phyloP scores from a whole-genome alignment of 1,140 invertebrate species.

The Zaprionus inermis region DNA sequence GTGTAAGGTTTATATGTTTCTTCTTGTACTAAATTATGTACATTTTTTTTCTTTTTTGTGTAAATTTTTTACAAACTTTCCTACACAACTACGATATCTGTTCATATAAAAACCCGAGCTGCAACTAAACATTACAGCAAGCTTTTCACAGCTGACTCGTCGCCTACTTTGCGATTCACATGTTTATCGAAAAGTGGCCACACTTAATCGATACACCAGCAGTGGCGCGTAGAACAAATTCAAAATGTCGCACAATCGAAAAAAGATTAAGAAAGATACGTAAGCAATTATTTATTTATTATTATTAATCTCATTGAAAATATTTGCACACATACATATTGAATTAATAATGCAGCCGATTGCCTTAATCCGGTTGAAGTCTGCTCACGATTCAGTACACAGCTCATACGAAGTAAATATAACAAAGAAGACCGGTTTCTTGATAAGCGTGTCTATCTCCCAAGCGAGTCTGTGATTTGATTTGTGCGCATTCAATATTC shows the following conservation, averaged over 20 bases:
- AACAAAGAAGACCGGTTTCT: slow-evolving; percentile 64
- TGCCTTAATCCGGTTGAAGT: neutral
- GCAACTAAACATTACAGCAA: slow-evolving; percentile 41
- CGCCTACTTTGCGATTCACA: slow-evolving; percentile 35
- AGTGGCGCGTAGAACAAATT: neutral
- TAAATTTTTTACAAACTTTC: slow-evolving; percentile 66
- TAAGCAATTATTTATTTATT: neutral
- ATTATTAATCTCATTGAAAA: neutral
- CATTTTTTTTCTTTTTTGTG: slow-evolving; percentile 65
- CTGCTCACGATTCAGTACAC: neutral
- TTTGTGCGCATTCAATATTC: slow-evolving; percentile 47
- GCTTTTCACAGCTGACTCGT: slow-evolving; percentile 45
- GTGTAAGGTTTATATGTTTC: slow-evolving; percentile 41
- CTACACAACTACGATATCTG: slow-evolving; percentile 59
- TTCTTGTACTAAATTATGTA: slow-evolving; percentile 55
- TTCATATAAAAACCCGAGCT: slow-evolving; percentile 56
- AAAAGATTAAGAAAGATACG: neutral
- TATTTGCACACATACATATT: neutral
- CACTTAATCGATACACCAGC: slow-evolving; percentile 5
- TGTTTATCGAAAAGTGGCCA: slow-evolving; percentile 6
- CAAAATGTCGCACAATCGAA: neutral
- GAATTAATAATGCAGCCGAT: neutral
- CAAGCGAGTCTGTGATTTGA: neutral
- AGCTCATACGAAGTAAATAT: slow-evolving; percentile 9
- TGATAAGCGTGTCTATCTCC: slow-evolving; percentile 54